Base-by-base conservation (phyloP, 1,140 invertebrate species). In the Drosophila obscura region DNA sequence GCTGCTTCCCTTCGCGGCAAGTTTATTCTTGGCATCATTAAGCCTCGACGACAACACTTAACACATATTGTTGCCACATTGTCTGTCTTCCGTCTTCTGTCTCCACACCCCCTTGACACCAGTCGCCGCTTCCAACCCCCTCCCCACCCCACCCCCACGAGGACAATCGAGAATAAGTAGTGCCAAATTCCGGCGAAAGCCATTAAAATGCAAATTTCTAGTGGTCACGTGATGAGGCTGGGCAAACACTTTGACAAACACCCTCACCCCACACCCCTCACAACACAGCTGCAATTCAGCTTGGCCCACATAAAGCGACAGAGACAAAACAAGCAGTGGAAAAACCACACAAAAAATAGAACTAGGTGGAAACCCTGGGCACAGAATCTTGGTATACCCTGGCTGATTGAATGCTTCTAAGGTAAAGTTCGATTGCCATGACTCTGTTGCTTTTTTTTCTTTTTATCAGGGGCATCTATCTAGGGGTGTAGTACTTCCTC, bases 1-100 rank as follows among this genome's bases (percentile, higher is more conserved):
- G 19, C 15, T 50, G 7, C 24, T 41, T n/a, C 45, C 16, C 51
- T 24, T 7, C 26, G 61, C 49, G 48, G 41, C 59, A 73, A 73
- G 82, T 83, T 88, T 88, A 88, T 88, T 88, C 83, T 88, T 83
- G 76, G 83, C 83, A 88, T 88, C 83, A 88, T 88, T 88, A 88
- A 88, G 67, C 83, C 53, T 55, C 58, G 79, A 68, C 76, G 79
- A 68, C 76, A 67, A 83, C 83, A 87, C 83, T 88, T 87, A 87
- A 83, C 83, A 87, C 62, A 85, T 80, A 77, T 85, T 78, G 63
- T 57, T 80, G 57, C 69, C 71, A 71, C 77, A 53, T 69, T 67
- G 67, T 31, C 44, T 45, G 43, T 63, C 71, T 64, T 9, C 63
- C 1, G 16, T 50, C 28, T 16, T 19, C 51, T 46, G 3, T 26